Percentiles rank a stretch among this genome's conserved stretches.
phyloP scores from a whole-genome alignment of 2,797 vertebrate species.

The Hippoglossus hippoglossus region DNA sequence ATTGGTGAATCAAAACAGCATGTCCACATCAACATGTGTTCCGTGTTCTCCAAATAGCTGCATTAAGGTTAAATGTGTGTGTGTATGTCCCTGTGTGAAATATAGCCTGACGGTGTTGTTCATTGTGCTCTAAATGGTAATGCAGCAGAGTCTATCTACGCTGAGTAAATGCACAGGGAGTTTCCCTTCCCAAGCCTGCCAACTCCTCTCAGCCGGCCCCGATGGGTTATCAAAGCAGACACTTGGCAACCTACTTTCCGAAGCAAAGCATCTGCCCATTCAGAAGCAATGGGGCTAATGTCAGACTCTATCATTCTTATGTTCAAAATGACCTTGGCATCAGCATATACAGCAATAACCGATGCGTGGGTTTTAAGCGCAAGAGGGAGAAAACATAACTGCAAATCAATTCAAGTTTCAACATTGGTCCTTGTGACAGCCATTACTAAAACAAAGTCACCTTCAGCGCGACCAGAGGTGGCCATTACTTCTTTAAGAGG shows the following conservation, averaged over 20 bases:
- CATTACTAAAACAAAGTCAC: slow-evolving; percentile 83
- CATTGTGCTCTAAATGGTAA: slow-evolving; percentile 72
- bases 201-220: slow-evolving; percentile 74
- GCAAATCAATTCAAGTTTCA: slow-evolving; percentile 83
- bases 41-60: slow-evolving; percentile 1
- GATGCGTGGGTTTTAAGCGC: slow-evolving; percentile 71
- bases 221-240: slow-evolving; percentile 83
- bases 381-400: slow-evolving; percentile 79
- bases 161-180: slow-evolving; percentile 66
- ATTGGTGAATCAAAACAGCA: not conserved
- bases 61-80: slow-evolving; percentile 18
- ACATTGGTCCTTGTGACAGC: slow-evolving; percentile 71
- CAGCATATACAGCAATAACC: slow-evolving; percentile 77
- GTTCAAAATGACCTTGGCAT: slow-evolving; percentile 83
- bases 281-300: slow-evolving; percentile 74
- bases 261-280: slow-evolving; percentile 83
- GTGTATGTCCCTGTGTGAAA: slow-evolving; percentile 15
- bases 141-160: slow-evolving; percentile 64
- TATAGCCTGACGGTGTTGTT: slow-evolving; percentile 31
- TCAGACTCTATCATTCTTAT: slow-evolving; percentile 83
- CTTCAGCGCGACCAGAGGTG: slow-evolving; percentile 74
- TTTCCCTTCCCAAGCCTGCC: slow-evolving; percentile 75
- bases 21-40: not conserved
- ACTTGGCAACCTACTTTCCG: slow-evolving; percentile 82
- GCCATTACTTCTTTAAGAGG: slow-evolving; percentile 75